Conservation (phyloP, 2,113 vertebrate species). For the Tricholaema leucomelas region DNA sequence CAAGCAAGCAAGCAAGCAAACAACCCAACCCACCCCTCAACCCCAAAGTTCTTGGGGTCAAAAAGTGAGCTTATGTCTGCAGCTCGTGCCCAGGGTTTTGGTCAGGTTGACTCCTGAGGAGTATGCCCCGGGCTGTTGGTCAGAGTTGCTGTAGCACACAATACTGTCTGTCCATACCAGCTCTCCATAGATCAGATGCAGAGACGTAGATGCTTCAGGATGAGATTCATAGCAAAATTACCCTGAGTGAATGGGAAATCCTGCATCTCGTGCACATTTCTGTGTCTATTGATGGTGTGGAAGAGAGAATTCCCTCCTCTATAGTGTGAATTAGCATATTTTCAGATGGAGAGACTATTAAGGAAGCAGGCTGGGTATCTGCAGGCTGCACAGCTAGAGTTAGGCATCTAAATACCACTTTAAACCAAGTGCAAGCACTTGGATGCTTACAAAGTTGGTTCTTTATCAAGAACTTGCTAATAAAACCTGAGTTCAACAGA, state of each 20-base stretch:
- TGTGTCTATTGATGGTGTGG: fast-evolving
- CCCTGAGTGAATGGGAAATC: neutral
- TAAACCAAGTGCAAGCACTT: neutral
- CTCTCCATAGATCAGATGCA: neutral
- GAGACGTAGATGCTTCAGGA: neutral
- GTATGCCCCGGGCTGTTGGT: neutral
- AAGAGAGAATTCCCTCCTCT: neutral
- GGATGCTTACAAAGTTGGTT: neutral
- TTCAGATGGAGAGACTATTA: neutral
- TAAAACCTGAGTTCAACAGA: conserved; percentile 5
- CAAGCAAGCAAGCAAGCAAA: no score
- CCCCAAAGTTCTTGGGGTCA: no score
- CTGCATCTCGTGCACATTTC: neutral
- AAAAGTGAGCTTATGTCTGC: neutral
- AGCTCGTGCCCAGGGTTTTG: neutral
- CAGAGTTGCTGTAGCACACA: neutral
- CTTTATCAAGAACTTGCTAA: neutral
- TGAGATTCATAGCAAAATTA: neutral
- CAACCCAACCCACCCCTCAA: no score
- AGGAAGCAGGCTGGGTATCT: neutral
- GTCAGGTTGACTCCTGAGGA: neutral
- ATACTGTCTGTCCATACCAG: neutral
- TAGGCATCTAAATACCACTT: neutral
- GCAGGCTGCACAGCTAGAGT: neutral
- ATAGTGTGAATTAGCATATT: neutral